These are phyloP conservation scores for Melanotaenia duboulayi DNA, from an alignment of 2,113 vertebrate species.

Conservation along the genomic window DNA sequence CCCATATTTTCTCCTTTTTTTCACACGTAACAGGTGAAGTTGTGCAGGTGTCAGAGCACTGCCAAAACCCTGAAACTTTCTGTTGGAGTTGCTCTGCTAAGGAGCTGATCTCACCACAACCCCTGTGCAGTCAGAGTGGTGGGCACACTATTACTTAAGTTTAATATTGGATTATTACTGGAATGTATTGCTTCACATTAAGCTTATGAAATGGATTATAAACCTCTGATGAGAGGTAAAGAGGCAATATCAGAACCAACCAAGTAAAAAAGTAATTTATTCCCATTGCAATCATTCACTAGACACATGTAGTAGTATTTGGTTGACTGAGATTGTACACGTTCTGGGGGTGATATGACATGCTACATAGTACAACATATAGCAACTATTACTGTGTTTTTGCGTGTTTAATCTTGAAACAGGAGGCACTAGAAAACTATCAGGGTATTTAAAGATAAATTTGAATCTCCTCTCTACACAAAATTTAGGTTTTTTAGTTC, in stretches of 20 bases:
- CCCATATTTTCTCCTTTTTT: not conserved
- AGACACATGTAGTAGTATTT: no score
- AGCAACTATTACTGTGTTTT: no score
- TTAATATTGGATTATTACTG: not conserved
- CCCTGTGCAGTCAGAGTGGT: not conserved
- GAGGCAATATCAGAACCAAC: no score
- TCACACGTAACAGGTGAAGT: not conserved
- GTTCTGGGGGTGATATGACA: not conserved
- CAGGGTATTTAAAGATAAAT: not conserved
- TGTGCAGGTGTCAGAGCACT: not conserved
- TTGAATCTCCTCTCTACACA: no score
- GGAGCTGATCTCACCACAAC: not conserved
- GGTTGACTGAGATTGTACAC: not conserved
- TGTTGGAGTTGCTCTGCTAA: not conserved
- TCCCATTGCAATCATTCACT: no score
- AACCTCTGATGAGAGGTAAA: no score
- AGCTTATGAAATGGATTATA: not conserved
- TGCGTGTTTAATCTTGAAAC: not conserved
- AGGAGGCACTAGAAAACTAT: not conserved
- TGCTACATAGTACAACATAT: no score
- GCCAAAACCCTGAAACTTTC: not conserved
- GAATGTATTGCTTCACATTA: not conserved
- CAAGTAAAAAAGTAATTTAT: not conserved
- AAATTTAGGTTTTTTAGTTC: no score
- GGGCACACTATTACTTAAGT: not conserved